Evolutionary conservation across 92 coral and sea anemone genomes (phyloP), one percentile per base, ranked within the genome.

Genomic region (Pocillopora meandrina): DNA sequence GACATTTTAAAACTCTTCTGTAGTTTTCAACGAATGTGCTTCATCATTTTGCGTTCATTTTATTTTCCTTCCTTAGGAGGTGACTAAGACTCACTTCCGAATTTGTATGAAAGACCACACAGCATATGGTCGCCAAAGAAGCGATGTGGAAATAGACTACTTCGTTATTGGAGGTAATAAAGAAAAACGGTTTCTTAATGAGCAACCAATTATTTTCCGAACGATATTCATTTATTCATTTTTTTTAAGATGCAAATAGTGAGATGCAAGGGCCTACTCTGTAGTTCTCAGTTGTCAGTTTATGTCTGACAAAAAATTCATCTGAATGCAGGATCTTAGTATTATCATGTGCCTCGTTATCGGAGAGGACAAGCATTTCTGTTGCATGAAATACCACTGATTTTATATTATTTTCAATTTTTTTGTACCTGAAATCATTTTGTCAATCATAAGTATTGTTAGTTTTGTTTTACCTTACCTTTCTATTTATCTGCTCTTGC

Each of bases 51-150:
- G 2, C 1, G 47, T 1, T 72, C 63, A 49, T 74, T 5, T 13
- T 11, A n/a, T n/a, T 11, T 8, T 57, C 10, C 56, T 72, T 7
- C 60, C 10, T 1, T 11, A 74, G 78, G 78, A n/a, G 18, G 60
- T 74, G 19, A 74, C 20, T 10, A 74, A 74, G 18, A 74, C 62
- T n/a, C 62, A 74, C 61, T 35, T 49, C 36, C 63, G 78, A 74
- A 61, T 74, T 15, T 74, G 78, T 34, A 74, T 74, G 18, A 52
- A 19, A 55, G 78, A 74, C 63, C 52, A 61, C 42, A 61, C 26
- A 15, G 78, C 61, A 10, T 74, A 74, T 18, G 17, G 56, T 49
- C 35, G 78, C 63, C 62, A 74, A 17, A 55, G 78, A 55, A 20
- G 8, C 0, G 63, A 74, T 52, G 35, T 74, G 18, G 56, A 13